Conservation (phyloP, 2,888 invertebrate genomes). For the Papilio protenor region DNA sequence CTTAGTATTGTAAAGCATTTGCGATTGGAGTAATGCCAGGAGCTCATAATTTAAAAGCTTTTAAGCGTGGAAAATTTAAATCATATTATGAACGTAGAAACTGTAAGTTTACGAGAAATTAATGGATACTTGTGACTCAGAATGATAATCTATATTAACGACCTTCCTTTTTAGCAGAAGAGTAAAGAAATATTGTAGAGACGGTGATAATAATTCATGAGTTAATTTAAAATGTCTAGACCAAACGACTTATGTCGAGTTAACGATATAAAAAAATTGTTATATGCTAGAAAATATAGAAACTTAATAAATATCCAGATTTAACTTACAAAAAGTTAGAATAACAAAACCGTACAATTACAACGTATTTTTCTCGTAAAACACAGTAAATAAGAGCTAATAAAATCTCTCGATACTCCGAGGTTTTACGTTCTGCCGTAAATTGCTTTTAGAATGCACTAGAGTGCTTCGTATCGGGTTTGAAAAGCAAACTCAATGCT, state of each 20-base stretch:
- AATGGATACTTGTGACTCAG: slow-evolving; percentile 6
- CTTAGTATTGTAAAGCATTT: slow-evolving; percentile 28
- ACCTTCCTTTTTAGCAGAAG: not conserved
- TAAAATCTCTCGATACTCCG: slow-evolving; percentile 23
- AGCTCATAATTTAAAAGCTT: slow-evolving; percentile 32
- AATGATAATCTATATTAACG: slow-evolving; percentile 11
- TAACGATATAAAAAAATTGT: not conserved
- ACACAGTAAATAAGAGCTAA: slow-evolving; percentile 25
- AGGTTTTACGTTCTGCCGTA: slow-evolving; percentile 28
- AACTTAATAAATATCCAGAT: not conserved
- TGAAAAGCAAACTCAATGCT: not conserved
- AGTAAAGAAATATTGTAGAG: not conserved
- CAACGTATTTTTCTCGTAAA: slow-evolving; percentile 1
- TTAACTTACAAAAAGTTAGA: slow-evolving; percentile 2
- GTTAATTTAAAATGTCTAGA: not conserved
- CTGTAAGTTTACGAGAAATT: slow-evolving; percentile 15
- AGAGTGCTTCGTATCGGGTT: slow-evolving; percentile 14
- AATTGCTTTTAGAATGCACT: slow-evolving; percentile 31
- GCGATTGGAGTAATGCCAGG: slow-evolving; percentile 33
- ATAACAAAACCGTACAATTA: not conserved
- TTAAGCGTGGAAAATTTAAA: slow-evolving; percentile 24
- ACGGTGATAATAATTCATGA: not conserved
- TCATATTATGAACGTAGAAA: slow-evolving; percentile 20
- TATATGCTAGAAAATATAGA: not conserved
- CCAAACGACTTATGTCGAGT: not conserved